Conservation (phyloP, 2,888 invertebrate genomes). For the Coelinius sp. region DNA sequence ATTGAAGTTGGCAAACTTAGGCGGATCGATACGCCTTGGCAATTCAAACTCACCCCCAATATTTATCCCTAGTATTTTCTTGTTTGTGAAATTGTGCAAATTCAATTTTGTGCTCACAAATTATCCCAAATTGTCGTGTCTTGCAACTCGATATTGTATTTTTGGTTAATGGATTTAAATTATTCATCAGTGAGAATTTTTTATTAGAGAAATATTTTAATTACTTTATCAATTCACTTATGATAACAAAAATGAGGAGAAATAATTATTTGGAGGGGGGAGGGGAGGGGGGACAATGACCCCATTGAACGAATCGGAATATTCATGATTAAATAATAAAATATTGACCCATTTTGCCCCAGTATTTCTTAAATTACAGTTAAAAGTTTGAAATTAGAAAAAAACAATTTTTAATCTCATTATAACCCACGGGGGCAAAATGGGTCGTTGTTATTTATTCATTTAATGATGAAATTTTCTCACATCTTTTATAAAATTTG, state of each 20-base stretch:
- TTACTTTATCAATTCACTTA: neutral
- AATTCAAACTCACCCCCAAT: constrained; percentile 36
- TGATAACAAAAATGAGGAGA: neutral
- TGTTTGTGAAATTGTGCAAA: constrained; percentile 28
- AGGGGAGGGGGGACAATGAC: neutral
- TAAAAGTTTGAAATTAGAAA: too few species aligned
- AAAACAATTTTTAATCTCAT: neutral
- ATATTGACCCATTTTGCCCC: neutral
- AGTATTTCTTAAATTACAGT: too few species aligned
- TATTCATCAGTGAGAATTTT: neutral
- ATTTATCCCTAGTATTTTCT: too few species aligned
- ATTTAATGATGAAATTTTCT: neutral
- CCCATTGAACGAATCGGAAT: neutral
- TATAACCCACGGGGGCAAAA: too few species aligned
- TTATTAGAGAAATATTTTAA: neutral
- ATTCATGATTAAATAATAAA: neutral
- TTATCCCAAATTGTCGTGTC: neutral
- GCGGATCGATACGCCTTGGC: constrained; percentile 28
- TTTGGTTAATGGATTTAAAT: neutral
- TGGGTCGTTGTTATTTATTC: neutral
- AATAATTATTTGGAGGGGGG: neutral
- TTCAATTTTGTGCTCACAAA: constrained; percentile 7
- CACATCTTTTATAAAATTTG: neutral
- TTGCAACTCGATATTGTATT: constrained; percentile 13
- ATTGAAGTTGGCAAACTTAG: constrained; percentile 42